Conservation (phyloP, 64 coral and sea anemone genomes). For the Actinia equina region DNA sequence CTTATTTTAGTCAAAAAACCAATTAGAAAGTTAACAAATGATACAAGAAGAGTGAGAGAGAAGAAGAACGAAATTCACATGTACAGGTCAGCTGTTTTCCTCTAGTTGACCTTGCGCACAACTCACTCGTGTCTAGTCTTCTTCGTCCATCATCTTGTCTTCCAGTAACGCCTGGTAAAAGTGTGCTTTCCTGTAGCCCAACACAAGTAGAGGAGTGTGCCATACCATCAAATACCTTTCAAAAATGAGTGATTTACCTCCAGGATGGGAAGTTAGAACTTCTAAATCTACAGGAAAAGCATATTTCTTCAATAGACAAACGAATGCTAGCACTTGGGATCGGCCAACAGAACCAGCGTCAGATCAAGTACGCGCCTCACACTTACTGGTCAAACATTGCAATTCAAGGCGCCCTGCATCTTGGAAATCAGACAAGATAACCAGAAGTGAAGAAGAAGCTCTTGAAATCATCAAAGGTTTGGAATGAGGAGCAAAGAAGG, state of each 20-base stretch:
- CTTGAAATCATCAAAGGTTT: conserved; percentile 87
- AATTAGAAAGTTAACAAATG: neutral
- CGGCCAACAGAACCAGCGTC: conserved; percentile 36
- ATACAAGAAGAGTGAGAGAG: neutral
- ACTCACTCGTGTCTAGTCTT: neutral
- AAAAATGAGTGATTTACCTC: conserved; percentile 85
- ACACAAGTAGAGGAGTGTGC: neutral
- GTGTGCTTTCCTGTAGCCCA: neutral
- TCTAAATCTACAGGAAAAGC: conserved; percentile 77
- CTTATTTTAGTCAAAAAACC: too few relatives aligned
- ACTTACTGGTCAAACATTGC: conserved; percentile 86
- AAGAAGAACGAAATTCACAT: neutral
- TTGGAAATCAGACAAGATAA: conserved; percentile 88
- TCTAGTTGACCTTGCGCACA: neutral
- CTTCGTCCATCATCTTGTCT: neutral
- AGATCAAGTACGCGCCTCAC: conserved; percentile 81
- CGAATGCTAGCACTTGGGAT: conserved; percentile 88
- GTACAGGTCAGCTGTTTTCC: neutral
- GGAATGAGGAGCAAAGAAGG: neutral
- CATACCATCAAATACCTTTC: neutral
- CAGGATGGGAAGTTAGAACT: conserved; percentile 70
- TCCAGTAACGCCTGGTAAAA: conserved; percentile 14
- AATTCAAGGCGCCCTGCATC: conserved; percentile 85
- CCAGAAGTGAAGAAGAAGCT: conserved; percentile 89
- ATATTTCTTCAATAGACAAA: conserved; percentile 84